phyloP scores from a whole-genome alignment of 2,888 invertebrate species.

The Microplitis manilae region DNA sequence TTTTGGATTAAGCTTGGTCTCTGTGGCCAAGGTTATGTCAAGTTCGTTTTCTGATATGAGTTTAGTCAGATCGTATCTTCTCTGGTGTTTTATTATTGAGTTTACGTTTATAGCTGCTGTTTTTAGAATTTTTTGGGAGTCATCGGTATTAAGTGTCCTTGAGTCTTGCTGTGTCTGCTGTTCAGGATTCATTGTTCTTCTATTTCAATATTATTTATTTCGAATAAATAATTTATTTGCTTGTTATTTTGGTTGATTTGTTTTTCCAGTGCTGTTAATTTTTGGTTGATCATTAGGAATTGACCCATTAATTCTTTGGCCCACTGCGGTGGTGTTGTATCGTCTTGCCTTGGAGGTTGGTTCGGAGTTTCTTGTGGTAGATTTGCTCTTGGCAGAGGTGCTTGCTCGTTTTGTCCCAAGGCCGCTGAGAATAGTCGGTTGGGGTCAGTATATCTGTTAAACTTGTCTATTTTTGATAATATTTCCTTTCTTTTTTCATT shows the following conservation, averaged over 20 bases:
- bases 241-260: too few species aligned
- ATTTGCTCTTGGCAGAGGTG: neutral
- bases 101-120: slow-evolving; percentile 3
- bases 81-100: neutral
- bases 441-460: neutral
- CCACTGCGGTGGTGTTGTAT: neutral
- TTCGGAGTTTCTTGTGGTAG: neutral
- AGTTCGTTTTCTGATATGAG: neutral
- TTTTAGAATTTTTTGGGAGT: neutral
- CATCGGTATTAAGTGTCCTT: neutral
- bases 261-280: too few species aligned
- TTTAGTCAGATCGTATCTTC: neutral
- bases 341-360: neutral
- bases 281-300: too few species aligned
- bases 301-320: too few species aligned
- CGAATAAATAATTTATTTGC: too few species aligned
- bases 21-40: neutral
- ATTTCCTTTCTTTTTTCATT: neutral
- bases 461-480: neutral
- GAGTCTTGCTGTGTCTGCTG: neutral
- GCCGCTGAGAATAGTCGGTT: neutral
- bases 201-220: too few species aligned
- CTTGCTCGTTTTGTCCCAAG: neutral
- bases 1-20: neutral
- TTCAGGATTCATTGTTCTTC: too few species aligned